These are phyloP conservation scores for Drosophila differens DNA, from an alignment of 2,888 invertebrate species.

Conservation along the genomic window DNA sequence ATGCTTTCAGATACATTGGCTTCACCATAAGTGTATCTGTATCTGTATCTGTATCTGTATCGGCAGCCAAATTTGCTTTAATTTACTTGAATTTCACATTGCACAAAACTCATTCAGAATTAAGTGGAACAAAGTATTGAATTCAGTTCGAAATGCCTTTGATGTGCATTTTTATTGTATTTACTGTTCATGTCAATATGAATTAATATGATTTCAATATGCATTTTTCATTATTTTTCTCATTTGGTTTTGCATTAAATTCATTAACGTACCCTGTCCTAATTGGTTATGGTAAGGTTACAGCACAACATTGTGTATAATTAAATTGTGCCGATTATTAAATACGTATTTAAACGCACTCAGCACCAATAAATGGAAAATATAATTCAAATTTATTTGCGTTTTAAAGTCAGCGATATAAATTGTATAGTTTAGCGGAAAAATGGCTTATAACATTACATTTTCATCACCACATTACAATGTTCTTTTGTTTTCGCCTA, in stretches of 20 bases:
- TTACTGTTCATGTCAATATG: slow-evolving; percentile 36
- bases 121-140: slow-evolving; percentile 23
- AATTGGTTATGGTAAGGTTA: neutral
- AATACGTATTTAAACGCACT: neutral
- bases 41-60: slow-evolving; percentile 1
- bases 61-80: neutral
- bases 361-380: neutral
- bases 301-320: neutral
- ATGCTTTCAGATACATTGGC: slow-evolving; percentile 15
- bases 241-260: slow-evolving; percentile 38
- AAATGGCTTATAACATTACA: neutral
- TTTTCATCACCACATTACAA: neutral
- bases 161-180: slow-evolving; percentile 12
- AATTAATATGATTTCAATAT: slow-evolving; percentile 49
- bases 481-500: too few species aligned
- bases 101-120: slow-evolving; percentile 27
- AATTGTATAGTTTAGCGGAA: neutral
- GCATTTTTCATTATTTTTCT: slow-evolving; percentile 22
- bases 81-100: neutral
- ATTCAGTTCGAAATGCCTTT: slow-evolving; percentile 36
- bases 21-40: neutral
- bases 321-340: neutral
- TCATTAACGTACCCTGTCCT: slow-evolving; percentile 2
- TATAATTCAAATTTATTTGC: neutral
- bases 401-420: neutral